Conservation (phyloP, 2,113 vertebrate species). For the Cygnus buccinator region DNA sequence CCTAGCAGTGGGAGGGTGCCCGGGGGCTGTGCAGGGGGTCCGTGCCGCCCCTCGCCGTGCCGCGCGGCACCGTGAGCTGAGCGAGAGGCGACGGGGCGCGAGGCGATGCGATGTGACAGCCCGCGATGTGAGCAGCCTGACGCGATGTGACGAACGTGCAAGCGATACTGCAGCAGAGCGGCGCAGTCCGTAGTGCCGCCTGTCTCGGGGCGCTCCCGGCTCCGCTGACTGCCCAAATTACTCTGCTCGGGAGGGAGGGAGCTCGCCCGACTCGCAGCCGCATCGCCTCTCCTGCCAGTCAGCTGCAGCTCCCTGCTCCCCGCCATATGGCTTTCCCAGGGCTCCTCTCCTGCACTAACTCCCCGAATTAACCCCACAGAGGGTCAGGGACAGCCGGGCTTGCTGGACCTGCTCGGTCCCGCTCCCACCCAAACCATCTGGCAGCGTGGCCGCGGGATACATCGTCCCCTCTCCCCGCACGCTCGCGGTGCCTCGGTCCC, state of each 20-base stretch:
- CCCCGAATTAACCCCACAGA: not conserved
- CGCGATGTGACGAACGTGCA: constrained; percentile 64
- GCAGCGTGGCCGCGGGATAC: rapidly evolving
- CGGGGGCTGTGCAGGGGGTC: rapidly evolving
- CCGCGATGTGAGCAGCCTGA: constrained; percentile 65
- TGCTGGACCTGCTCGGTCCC: not conserved
- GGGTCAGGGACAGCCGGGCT: rapidly evolving
- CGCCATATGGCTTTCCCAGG: not conserved
- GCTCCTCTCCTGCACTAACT: not conserved
- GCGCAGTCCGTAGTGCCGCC: not conserved
- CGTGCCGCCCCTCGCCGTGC: rapidly evolving
- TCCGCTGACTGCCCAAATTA: constrained; percentile 19
- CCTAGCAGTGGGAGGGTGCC: not conserved
- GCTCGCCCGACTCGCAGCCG: not conserved
- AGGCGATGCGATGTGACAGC: constrained; percentile 43
- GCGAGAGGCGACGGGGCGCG: not conserved
- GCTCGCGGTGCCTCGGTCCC: not conserved
- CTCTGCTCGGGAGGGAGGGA: constrained; percentile 20
- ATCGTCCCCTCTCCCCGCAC: rapidly evolving
- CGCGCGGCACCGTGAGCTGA: not conserved
- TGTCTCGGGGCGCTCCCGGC: constrained; percentile 20
- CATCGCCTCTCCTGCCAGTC: not conserved
- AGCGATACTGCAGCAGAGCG: constrained; percentile 34
- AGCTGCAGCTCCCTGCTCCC: not conserved
- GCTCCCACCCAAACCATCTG: no score